These are phyloP conservation scores for Xanthia icteritia DNA, from an alignment of 2,888 invertebrate species.

Conservation along the genomic window DNA sequence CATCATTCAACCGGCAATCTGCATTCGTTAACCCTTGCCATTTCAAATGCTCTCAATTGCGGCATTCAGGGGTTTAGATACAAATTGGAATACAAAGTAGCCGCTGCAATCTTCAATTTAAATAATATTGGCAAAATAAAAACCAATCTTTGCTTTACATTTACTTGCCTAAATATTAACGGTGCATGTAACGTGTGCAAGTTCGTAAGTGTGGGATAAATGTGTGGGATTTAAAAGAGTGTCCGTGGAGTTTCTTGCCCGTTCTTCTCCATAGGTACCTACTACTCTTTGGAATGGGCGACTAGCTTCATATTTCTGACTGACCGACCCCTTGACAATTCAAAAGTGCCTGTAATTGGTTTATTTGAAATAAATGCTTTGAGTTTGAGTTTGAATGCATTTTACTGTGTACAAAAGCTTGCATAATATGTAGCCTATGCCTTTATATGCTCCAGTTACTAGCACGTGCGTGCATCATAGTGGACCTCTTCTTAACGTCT, in stretches of 20 bases:
- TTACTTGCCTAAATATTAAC: not conserved
- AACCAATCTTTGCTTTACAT: not conserved
- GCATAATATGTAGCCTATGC: not conserved
- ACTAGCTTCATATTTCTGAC: too few species aligned
- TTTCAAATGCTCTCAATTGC: constrained; percentile 25
- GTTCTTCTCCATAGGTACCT: too few species aligned
- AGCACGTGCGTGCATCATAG: not conserved
- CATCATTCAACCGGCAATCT: not conserved
- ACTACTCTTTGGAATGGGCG: too few species aligned
- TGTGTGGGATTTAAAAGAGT: too few species aligned
- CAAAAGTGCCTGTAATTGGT: too few species aligned
- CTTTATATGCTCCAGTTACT: not conserved
- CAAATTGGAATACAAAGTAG: constrained; percentile 7
- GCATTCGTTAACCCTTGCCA: not conserved
- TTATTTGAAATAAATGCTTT: too few species aligned
- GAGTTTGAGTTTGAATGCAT: too few species aligned
- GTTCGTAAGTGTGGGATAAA: not conserved
- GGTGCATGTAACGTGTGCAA: not conserved
- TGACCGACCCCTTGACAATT: too few species aligned
- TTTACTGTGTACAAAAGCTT: not conserved
- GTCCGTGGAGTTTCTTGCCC: too few species aligned
- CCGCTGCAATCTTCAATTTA: not conserved
- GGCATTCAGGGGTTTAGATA: constrained; percentile 12
- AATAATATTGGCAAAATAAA: constrained; percentile 1
- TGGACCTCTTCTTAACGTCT: not conserved